Percentiles rank a stretch among this genome's conserved stretches.
These are phyloP conservation scores for Piaya cayana DNA, from an alignment of 2,113 vertebrate genomes.

Conservation along the genomic window DNA sequence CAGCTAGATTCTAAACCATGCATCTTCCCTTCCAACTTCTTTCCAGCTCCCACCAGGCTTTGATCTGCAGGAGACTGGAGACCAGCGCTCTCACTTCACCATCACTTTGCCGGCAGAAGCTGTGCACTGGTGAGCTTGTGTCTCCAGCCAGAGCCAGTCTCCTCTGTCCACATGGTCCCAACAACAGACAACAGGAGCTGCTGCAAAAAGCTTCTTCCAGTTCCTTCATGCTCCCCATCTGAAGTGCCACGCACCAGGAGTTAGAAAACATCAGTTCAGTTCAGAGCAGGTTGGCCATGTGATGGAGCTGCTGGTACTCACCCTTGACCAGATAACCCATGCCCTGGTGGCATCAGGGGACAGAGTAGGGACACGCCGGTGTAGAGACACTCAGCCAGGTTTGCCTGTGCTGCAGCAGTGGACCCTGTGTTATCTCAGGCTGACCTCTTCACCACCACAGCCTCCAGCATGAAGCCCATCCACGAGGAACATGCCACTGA, in stretches of 20 bases:
- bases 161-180: fast-evolving
- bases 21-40: fast-evolving
- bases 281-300: fast-evolving
- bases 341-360: fast-evolving
- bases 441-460: not conserved
- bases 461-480: not conserved
- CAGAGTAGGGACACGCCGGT: not conserved
- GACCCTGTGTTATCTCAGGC: not conserved
- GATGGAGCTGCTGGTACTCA: not conserved
- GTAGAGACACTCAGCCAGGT: not conserved
- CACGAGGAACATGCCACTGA: not conserved
- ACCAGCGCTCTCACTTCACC: not conserved
- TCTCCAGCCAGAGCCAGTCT: not conserved
- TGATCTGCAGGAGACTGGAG: not conserved
- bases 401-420: not conserved
- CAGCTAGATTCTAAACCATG: not conserved
- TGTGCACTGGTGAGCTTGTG: not conserved
- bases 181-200: not conserved
- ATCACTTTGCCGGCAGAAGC: not conserved
- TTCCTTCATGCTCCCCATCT: fast-evolving
- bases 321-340: fast-evolving
- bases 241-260: not conserved
- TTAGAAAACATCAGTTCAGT: not conserved
- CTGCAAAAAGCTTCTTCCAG: not conserved
- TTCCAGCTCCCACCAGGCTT: not conserved